phyloP scores from a whole-genome alignment of 92 coral and sea anemone genomes.

The Palythoa grandiflora region DNA sequence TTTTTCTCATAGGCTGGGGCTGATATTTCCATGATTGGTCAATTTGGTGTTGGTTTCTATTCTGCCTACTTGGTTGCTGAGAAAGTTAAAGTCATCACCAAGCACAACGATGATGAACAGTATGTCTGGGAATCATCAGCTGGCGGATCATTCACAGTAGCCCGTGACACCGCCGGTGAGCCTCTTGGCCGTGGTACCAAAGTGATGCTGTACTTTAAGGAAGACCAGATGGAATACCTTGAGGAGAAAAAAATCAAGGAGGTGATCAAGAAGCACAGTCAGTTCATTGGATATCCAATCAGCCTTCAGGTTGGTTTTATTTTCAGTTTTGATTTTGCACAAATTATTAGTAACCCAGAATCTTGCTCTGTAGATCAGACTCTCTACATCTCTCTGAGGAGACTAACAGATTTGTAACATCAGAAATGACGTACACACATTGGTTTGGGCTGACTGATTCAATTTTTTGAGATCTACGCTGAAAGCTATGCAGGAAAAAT shows the following conservation, averaged over 20 bases:
- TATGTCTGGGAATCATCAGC: constrained; percentile 99
- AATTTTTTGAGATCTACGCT: no score
- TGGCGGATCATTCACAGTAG: constrained; percentile 98
- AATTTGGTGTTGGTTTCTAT: constrained; percentile 99
- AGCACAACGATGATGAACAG: constrained; percentile 98
- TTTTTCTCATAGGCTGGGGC: constrained; percentile 86
- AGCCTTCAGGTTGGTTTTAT: constrained; percentile 71
- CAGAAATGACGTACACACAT: no score
- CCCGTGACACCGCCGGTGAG: constrained; percentile 80
- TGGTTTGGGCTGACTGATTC: no score
- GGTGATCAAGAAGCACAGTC: constrained; percentile 97
- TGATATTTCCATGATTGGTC: constrained; percentile 99
- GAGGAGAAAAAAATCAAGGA: constrained; percentile 94
- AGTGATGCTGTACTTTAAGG: constrained; percentile 90
- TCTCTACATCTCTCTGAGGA: no score
- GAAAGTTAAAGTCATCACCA: constrained; percentile 92
- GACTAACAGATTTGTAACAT: no score
- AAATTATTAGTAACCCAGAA: neutral
- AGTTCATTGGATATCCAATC: constrained; percentile 99
- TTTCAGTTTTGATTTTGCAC: neutral
- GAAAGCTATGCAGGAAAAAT: no score
- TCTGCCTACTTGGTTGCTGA: constrained; percentile 96
- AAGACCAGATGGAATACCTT: constrained; percentile 88
- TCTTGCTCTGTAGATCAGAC: neutral
- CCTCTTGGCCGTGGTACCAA: constrained; percentile 94